Evolutionary conservation across 2,797 vertebrate species (phyloP).

Genomic region (Sternarchorhynchus goeldii): DNA sequence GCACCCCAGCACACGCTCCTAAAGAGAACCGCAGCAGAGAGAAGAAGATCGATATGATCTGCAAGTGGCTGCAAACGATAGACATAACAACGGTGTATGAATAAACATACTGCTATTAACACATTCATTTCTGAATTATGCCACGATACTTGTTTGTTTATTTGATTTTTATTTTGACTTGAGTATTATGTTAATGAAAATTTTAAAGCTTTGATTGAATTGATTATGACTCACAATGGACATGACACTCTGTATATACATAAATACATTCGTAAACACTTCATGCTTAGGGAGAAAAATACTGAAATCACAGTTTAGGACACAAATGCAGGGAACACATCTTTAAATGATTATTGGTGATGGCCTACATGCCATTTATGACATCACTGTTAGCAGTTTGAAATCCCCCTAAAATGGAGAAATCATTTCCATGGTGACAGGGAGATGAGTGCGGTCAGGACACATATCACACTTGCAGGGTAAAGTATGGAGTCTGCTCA

Average conservation of each 20-base stretch:
- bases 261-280: not conserved
- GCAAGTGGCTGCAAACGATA: conserved; percentile 42
- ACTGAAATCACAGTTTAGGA: not conserved
- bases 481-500: conserved; percentile 60
- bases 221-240: not conserved
- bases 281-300: not conserved
- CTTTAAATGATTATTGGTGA: conserved; percentile 15
- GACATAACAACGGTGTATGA: conserved; percentile 11
- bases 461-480: conserved; percentile 67
- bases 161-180: not conserved
- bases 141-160: too few relatives aligned
- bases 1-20: not conserved
- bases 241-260: not conserved
- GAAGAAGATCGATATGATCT: conserved; percentile 47
- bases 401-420: conserved; percentile 30
- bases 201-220: not conserved
- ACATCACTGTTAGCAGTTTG: conserved; percentile 41
- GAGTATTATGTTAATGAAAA: not conserved
- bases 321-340: conserved; percentile 2
- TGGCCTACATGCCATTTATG: conserved; percentile 47
- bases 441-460: conserved; percentile 62
- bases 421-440: conserved; percentile 59
- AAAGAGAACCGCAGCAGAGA: conserved; percentile 1
- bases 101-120: conserved; percentile 3
- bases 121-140: not conserved